These are phyloP conservation scores for Acanthiza pusilla DNA, from an alignment of 2,797 vertebrate species.

Conservation along the genomic window DNA sequence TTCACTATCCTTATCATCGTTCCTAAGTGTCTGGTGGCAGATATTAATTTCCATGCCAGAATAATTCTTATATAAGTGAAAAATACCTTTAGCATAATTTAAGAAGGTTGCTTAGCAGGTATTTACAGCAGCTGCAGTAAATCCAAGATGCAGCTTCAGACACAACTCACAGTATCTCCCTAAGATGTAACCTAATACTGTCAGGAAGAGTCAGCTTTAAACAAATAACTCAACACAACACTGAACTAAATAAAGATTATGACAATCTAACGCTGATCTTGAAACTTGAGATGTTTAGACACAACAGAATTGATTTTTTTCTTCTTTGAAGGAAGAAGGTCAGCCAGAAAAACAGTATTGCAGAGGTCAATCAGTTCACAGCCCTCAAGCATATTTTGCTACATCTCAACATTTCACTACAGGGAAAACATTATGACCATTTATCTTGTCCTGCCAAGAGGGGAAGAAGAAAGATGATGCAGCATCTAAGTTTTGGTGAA, in stretches of 20 bases:
- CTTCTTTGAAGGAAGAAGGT: neutral
- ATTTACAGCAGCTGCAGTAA: conserved; percentile 45
- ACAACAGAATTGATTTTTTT: neutral
- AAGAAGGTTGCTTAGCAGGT: conserved; percentile 27
- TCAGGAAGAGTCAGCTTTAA: conserved; percentile 44
- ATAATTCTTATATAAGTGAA: neutral
- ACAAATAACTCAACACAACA: conserved; percentile 17
- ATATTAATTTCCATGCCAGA: neutral
- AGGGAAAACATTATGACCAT: neutral
- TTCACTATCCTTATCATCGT: neutral
- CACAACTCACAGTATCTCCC: neutral
- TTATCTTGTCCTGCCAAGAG: neutral
- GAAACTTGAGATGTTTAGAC: neutral
- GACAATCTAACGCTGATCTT: conserved; percentile 29
- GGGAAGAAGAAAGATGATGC: neutral
- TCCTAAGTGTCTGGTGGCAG: neutral
- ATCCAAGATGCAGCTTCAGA: conserved; percentile 48
- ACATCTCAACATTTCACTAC: neutral
- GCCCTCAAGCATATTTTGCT: neutral
- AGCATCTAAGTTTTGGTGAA: neutral
- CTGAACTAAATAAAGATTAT: conserved; percentile 41
- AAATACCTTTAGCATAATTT: conserved; percentile 50
- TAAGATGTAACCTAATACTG: conserved; percentile 63
- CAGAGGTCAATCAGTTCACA: neutral
- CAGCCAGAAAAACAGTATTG: neutral